Evolutionary conservation across 64 coral and sea anemone species (phyloP), one percentile per base, ranked within the genome.

Genomic region (Platygyra sinensis): DNA sequence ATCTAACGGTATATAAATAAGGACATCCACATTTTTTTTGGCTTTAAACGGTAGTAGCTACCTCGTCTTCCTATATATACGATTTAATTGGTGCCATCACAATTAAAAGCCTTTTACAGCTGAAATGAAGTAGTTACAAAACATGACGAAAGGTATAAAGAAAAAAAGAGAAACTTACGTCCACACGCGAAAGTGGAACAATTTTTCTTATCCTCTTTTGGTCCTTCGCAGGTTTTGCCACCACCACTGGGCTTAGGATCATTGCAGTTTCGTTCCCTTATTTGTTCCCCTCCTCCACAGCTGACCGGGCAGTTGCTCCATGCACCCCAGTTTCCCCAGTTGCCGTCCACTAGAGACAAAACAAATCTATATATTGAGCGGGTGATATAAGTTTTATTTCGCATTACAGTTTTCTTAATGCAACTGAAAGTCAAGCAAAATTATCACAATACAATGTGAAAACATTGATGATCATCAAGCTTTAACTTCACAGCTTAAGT

Each of bases 171-270:
- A 13, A 36, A 76, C 78, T 80, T 61, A 80, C 78, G 78, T 80
- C 27, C 78, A 80, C 78, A 80, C 8, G 18, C 4, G 29, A 31
- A 15, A 31, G 28, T 60, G 27, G 31, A 33, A 25, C 78, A 80
- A 17, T 80, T 27, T 18, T 27, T 55, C 2, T n/a, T 30, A 5
- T 61, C 78, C 17, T 16, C 29, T 0, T 24, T 28, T 0, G 1
- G 16, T 63, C 93, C 93, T 19, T 36, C 38, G 28, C 93, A 94
- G 5, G 62, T 27, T 42, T 33, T 69, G 24, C 93, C 93, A 25
- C 75, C 82, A 38, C 72, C 77, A 10, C 5, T 17, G 49, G 93
- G 93, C 14, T 31, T 18, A 30, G 85, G 91, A 25, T 72, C 82
- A 9, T 29, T 82, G 17, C 91, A 93, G 0, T 12, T 74, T 63